These are phyloP conservation scores for Ernsta delagoae DNA, from an alignment of 2,888 invertebrate species.

Conservation along the genomic window DNA sequence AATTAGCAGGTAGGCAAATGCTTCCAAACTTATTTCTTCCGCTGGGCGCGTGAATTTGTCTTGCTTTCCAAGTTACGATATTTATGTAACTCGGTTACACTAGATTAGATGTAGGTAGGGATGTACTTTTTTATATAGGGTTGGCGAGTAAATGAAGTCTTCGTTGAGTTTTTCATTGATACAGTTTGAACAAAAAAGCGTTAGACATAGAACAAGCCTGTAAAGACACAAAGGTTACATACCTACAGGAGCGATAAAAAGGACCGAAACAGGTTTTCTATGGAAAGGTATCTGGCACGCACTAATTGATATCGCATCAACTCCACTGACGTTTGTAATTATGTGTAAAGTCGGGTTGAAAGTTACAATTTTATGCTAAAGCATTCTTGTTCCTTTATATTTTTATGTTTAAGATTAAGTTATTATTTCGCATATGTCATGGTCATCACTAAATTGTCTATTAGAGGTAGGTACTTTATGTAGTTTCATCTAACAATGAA, in stretches of 20 bases:
- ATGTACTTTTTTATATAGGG: neutral
- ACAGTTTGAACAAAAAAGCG: constrained; percentile 28
- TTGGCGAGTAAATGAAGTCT: neutral
- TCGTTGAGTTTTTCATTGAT: constrained; percentile 18
- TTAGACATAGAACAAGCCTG: constrained; percentile 39
- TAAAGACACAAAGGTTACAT: constrained; percentile 63
- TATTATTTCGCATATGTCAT: too few relatives aligned
- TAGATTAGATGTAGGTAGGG: neutral
- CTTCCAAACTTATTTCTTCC: constrained; percentile 60
- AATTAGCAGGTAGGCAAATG: constrained; percentile 80
- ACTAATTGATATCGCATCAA: constrained; percentile 78
- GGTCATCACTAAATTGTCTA: too few relatives aligned
- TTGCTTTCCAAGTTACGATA: constrained; percentile 31
- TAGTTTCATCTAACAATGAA: too few relatives aligned
- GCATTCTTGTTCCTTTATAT: neutral
- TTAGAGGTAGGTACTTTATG: too few relatives aligned
- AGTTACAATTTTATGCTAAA: constrained; percentile 41
- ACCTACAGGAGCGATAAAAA: constrained; percentile 61
- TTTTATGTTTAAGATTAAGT: neutral
- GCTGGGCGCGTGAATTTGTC: constrained; percentile 46
- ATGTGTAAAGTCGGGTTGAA: constrained; percentile 45
- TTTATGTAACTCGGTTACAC: constrained; percentile 32
- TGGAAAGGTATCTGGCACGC: constrained; percentile 77
- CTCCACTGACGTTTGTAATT: constrained; percentile 68
- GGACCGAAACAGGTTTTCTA: constrained; percentile 74